Base-by-base conservation (phyloP, 30 jellyfish, hydroid and myxozoan genomes). In the Hydractinia symbiolongicarpus region DNA sequence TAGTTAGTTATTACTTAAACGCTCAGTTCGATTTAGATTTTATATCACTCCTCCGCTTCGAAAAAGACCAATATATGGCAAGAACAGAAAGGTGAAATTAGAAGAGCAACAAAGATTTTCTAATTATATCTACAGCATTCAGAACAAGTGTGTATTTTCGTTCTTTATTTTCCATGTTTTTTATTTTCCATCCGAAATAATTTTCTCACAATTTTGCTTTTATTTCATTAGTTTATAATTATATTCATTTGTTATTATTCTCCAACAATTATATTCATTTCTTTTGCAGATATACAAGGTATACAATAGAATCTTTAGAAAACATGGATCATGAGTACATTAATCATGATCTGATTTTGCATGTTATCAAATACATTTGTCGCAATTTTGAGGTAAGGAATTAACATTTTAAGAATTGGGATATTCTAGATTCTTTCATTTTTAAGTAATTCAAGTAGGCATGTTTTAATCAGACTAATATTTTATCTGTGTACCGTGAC, bases 381-480 rank as follows among this genome's bases (percentile, higher is more conserved):
- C 51, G 61, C 57, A 72, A 66, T 52, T 79, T 86, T 87, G 95
- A 79, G 83, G 96, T 88, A 79, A 57, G 86, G 66, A 50, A 15
- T 68, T 15, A 14, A 14, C 1, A 30, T 30, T 30, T 30, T 30
- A 30, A 30, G 44, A 2, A 30, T 30, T 30, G 44, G 44, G 44
- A 30, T 30, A 30, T 30, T 30, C 44, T 30, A 30, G 44, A 30
- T 30, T 30, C 44, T 30, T 30, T 30, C 44, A 30, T 30, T 30
- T 30, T 30, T 30, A 30, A 2, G 44, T 30, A 30, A 30, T 30
- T 2, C 44, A 2, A 2, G 44, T 30, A 30, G 44, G 44, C 44
- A 30, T 30, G 44, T 30, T 30, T 30, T 30, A 30, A 30, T n/a
- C n/a, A n/a, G n/a, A n/a, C 2, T 30, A 30, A 30, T 30, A 30